Base-by-base conservation (phyloP, 2,888 invertebrate genomes). In the Drosophila prostipennis region DNA sequence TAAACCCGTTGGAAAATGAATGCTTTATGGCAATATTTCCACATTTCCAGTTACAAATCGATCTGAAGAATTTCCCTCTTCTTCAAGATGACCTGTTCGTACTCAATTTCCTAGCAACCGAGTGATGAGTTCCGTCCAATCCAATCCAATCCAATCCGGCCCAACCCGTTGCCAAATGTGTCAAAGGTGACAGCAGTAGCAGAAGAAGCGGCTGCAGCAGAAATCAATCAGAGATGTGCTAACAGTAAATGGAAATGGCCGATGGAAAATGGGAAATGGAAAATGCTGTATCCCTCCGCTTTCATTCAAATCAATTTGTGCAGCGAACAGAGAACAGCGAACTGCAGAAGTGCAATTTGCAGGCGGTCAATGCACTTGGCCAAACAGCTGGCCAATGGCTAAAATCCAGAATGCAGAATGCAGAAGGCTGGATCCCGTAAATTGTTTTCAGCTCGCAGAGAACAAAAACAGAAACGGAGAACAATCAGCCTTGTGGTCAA, bases 401-500 rank as follows among this genome's bases (percentile, higher is more conserved):
- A 78, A 72, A 57, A 54, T 53, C 23, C 57, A 46, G 46, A 46
- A 46, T 14, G 5, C 29, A 48, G 26, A 63, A 53, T 29, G 26
- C 54, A 16, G 46, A 32, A 46, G 46, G 48, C 48, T 34, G 48
- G 84, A 74, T 78, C 80, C 71, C 70, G 74, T 68, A 81, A 81
- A 81, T 81, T 87, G 85, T 87, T 87, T 80, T 87, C 84, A 74
- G 81, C 14, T 53, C 7, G 48, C 19, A 34, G 48, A 26, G 26
- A 26, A 19, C 19, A 19, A 3, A 19, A 32, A 40, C 52, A 42
- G 54, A 40, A 32, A 40, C 52, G 37, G 49, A 40, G 56, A 65
- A 72, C 80, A 79, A 86, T 73, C 87, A 75, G 78, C 63, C 72
- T 82, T 87, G 82, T 87, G 82, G 82, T 82, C 88, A 82, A 75